Conservation (phyloP, 1,140 invertebrate species). For the Patella vulgata region DNA sequence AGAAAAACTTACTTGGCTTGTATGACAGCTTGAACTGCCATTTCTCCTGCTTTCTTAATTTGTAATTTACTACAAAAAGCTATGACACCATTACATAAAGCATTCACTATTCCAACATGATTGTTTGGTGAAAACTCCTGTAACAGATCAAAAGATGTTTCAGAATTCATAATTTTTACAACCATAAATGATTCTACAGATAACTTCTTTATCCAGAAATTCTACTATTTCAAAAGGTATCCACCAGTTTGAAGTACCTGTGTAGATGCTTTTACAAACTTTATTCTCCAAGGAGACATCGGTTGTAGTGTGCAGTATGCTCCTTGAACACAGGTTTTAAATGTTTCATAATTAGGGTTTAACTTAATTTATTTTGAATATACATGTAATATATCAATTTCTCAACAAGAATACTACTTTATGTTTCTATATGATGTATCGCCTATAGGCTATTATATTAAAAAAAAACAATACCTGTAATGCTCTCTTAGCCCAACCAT, state of each 20-base stretch:
- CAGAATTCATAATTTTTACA: constrained; percentile 1
- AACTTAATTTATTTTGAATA: too few relatives aligned
- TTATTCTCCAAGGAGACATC: too few relatives aligned
- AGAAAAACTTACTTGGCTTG: constrained; percentile 59
- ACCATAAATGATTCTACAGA: background rate
- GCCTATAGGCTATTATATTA: too few relatives aligned
- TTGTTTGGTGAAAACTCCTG: constrained; percentile 48
- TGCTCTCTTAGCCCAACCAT: constrained; percentile 51
- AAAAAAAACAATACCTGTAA: constrained; percentile 52
- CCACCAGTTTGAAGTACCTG: background rate
- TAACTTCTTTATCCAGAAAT: constrained; percentile 5
- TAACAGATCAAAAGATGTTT: constrained; percentile 12
- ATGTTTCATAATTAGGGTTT: too few relatives aligned
- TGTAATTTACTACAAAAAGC: constrained; percentile 52
- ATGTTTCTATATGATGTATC: too few relatives aligned
- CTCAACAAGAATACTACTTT: too few relatives aligned
- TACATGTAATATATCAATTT: too few relatives aligned
- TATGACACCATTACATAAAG: constrained; percentile 54
- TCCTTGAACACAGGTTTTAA: too few relatives aligned
- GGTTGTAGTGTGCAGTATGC: too few relatives aligned
- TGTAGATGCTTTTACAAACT: too few relatives aligned
- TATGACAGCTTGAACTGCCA: constrained; percentile 57
- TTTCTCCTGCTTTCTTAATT: constrained; percentile 49
- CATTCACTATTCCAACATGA: constrained; percentile 42
- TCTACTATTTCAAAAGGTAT: background rate